These are phyloP conservation scores for Clytia hemisphaerica DNA, from an alignment of 30 jellyfish, hydroid and myxozoan genomes.

Conservation along the genomic window DNA sequence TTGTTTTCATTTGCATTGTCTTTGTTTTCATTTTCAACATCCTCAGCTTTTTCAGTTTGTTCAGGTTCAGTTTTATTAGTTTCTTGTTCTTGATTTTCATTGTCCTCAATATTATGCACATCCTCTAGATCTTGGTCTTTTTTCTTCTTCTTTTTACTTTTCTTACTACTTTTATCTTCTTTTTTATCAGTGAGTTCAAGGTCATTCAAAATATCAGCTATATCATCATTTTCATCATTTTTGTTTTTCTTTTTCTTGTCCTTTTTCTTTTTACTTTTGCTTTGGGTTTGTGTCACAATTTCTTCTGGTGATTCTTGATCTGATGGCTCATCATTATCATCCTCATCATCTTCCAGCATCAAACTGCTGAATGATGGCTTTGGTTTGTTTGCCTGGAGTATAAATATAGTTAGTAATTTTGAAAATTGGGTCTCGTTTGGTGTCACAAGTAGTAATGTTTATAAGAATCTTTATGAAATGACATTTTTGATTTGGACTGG, in stretches of 20 bases:
- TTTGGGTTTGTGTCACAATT: constrained; percentile 9
- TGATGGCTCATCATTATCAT: constrained; percentile 30
- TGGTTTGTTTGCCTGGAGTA: constrained; percentile 1
- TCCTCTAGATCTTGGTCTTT: background rate
- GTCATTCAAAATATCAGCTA: constrained; percentile 68
- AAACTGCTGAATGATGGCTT: constrained; percentile 70
- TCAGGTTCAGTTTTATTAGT: background rate
- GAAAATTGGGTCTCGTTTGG: no score
- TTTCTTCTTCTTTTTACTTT: constrained; percentile 48
- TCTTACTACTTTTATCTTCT: constrained; percentile 27
- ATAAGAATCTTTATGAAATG: no score
- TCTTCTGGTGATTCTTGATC: constrained; percentile 29
- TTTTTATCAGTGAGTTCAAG: constrained; percentile 39
- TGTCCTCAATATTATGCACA: constrained; percentile 21
- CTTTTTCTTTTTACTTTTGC: constrained; percentile 7
- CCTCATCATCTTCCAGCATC: constrained; percentile 64
- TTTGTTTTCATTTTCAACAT: constrained; percentile 10
- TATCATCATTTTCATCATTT: constrained; percentile 49
- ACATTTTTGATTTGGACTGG: no score
- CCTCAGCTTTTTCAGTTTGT: constrained; percentile 4
- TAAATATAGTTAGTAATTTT: no score
- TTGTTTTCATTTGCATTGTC: background rate
- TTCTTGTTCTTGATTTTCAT: background rate
- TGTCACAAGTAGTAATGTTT: no score
- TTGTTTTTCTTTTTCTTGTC: constrained; percentile 33